Base-by-base conservation (phyloP, 2,888 invertebrate genomes). In the Helleia helle region DNA sequence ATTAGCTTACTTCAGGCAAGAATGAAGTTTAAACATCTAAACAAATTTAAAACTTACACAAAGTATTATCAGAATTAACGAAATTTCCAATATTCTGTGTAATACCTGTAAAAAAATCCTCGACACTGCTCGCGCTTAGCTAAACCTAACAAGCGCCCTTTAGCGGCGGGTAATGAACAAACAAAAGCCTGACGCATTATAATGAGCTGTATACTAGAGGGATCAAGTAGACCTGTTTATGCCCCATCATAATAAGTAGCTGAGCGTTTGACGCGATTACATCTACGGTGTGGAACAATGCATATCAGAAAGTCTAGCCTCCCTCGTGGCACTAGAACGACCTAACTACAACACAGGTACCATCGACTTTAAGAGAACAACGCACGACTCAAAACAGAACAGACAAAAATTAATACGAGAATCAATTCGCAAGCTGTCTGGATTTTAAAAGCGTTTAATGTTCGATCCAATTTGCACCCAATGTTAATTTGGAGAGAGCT, bases 201-300 rank as follows among this genome's bases (percentile, higher is more conserved):
- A 18, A 18, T 18, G 18, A 18, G 18, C 18, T 3, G 4, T 18
- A 22, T 22, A n/a, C n/a, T n/a, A 22, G 22, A 22, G 22, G 22
- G 22, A 22, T 22, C 22, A 22, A 22, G 22, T 22, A 22, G 22
- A 22, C 22, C 22, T 22, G 22, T 22, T 22, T 22, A 44, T 43
- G 39, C 37, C 18, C 43, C 57, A 53, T 63, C 60, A 64, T 62
- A 65, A 68, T 62, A 63, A 72, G 60, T 62, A 56, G 59, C 65
- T 64, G 50, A 63, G 59, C 63, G 56, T 62, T 70, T 71, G 63
- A 68, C 58, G 61, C 64, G n/a, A n/a, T n/a, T n/a, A n/a, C n/a
- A 62, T 66, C 71, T 67, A 71, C 60, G 56, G 55, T 52, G 39
- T 43, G 54, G 46, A 22, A 60, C 59, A 63, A 63, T 59, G 58